phyloP scores from a whole-genome alignment of 2,888 invertebrate species.

The Drosophila algonquin region DNA sequence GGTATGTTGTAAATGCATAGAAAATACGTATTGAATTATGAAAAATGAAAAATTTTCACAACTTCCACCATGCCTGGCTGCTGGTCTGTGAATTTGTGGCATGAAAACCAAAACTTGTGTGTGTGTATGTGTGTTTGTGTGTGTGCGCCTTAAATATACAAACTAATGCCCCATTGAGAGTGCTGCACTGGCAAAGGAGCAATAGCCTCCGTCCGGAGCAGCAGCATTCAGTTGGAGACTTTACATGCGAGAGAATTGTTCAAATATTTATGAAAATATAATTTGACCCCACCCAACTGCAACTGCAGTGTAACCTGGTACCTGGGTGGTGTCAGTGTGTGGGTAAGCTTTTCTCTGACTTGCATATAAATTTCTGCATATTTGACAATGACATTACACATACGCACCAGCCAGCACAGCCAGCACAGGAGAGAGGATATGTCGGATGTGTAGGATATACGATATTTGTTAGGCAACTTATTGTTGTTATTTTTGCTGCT shows the following conservation, averaged over 20 bases:
- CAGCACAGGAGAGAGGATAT: neutral
- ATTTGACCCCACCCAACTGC: slow-evolving; percentile 58
- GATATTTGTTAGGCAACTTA: slow-evolving; percentile 44
- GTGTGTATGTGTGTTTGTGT: neutral
- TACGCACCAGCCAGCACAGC: slow-evolving; percentile 10
- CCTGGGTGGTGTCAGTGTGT: slow-evolving; percentile 26
- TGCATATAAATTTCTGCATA: slow-evolving; percentile 74
- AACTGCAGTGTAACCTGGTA: slow-evolving; percentile 35
- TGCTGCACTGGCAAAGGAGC: slow-evolving; percentile 62
- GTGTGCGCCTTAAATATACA: slow-evolving; percentile 10
- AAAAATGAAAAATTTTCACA: slow-evolving; percentile 55
- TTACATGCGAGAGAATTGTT: slow-evolving; percentile 45
- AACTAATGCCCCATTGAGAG: slow-evolving; percentile 46
- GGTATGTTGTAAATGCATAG: slow-evolving; percentile 38
- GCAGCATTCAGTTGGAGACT: neutral
- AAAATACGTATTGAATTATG: slow-evolving; percentile 63
- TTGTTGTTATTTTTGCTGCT: slow-evolving; percentile 17
- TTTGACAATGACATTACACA: slow-evolving; percentile 66
- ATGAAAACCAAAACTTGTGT: neutral
- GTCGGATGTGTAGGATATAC: slow-evolving; percentile 24
- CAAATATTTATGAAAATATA: slow-evolving; percentile 78
- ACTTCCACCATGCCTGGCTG: neutral
- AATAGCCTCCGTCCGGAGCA: slow-evolving; percentile 35
- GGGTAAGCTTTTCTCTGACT: slow-evolving; percentile 61
- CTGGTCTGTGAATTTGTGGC: slow-evolving; percentile 16